Percentiles rank a stretch among this genome's conserved stretches.
Conservation (phyloP, 2,888 invertebrate genomes). For the Eubasilissa splendida region DNA sequence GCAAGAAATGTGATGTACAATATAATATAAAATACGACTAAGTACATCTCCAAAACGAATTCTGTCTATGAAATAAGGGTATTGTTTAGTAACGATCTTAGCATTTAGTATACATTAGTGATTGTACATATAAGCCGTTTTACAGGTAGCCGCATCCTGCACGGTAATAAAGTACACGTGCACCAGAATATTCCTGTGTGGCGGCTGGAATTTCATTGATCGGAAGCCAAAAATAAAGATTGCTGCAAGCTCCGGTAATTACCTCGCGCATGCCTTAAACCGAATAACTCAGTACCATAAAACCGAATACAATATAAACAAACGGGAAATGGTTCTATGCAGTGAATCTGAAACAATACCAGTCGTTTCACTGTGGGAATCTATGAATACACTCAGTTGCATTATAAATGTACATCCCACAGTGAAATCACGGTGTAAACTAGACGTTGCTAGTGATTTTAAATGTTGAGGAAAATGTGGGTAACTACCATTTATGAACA, state of each 20-base stretch:
- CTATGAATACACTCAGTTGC: slow-evolving; percentile 22
- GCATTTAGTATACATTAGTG: no score
- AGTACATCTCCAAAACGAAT: no score
- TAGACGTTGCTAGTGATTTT: slow-evolving; percentile 18
- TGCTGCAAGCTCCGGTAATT: slow-evolving; percentile 40
- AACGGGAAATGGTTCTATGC: slow-evolving; percentile 37
- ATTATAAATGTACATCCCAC: slow-evolving; percentile 20
- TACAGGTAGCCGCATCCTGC: no score
- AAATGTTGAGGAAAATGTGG: slow-evolving; percentile 4
- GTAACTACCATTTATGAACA: no score
- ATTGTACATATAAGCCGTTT: no score
- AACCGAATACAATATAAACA: slow-evolving; percentile 21
- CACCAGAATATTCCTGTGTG: slow-evolving; percentile 33
- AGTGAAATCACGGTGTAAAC: slow-evolving; percentile 5
- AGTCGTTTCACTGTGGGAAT: slow-evolving; percentile 38
- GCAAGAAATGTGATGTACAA: no score
- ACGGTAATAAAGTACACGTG: neutral
- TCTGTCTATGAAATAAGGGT: no score
- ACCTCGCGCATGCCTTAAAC: slow-evolving; percentile 30
- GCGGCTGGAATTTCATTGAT: slow-evolving; percentile 37
- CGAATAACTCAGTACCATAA: slow-evolving; percentile 14
- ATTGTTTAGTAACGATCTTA: no score
- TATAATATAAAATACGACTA: no score
- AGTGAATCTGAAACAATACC: slow-evolving; percentile 32
- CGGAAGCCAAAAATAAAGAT: slow-evolving; percentile 45